Conservation (phyloP, 2,113 vertebrate genomes). For the Pachypanchax playfairii region DNA sequence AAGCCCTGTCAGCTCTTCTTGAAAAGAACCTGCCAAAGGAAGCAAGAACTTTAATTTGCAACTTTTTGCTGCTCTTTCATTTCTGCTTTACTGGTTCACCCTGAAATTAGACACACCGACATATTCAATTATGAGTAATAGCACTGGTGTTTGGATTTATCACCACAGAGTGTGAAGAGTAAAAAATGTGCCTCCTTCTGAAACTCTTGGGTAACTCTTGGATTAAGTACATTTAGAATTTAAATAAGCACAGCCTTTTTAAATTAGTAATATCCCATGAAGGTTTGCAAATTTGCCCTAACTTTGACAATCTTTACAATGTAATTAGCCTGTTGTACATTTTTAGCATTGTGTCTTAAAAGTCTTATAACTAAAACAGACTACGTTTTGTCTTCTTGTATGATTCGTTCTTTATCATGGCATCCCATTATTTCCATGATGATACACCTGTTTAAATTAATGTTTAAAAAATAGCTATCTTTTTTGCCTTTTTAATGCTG, state of each 20-base stretch:
- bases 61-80: slow-evolving; percentile 59
- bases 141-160: slow-evolving; percentile 40
- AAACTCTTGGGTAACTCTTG: slow-evolving; percentile 23
- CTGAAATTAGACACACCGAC: slow-evolving; percentile 43
- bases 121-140: slow-evolving; percentile 44
- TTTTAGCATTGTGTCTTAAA: neutral
- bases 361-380: no score
- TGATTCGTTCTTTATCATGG: no score
- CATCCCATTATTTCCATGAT: neutral
- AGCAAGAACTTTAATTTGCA: slow-evolving; percentile 56
- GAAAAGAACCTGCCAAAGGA: slow-evolving; percentile 56
- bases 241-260: slow-evolving; percentile 9
- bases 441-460: no score
- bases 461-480: neutral
- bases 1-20: slow-evolving; percentile 40
- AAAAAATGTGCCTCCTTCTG: slow-evolving; percentile 28
- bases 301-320: neutral
- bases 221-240: slow-evolving; percentile 28
- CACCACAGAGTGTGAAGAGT: slow-evolving; percentile 34
- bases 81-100: slow-evolving; percentile 55
- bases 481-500: neutral
- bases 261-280: neutral
- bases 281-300: neutral
- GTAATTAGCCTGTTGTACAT: fast-evolving
- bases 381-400: no score